A percentile compares a stretch with the other conserved stretches of the same genome.
These are phyloP conservation scores for Scytalopus superciliaris DNA, from an alignment of 2,113 vertebrate species.

Conservation along the genomic window DNA sequence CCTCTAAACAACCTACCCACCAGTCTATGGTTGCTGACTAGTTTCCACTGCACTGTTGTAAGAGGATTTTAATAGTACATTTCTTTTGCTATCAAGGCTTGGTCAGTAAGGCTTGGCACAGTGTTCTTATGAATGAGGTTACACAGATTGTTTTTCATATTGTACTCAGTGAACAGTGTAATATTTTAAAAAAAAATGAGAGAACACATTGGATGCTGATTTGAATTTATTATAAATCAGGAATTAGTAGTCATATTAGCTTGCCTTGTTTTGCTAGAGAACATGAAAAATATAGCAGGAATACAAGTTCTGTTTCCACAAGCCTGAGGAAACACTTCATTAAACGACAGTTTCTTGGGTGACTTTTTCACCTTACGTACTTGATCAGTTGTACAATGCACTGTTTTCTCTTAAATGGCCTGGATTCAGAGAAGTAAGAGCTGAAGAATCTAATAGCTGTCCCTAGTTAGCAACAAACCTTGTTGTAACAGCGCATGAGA, in stretches of 20 bases:
- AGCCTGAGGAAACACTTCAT: constrained; percentile 36
- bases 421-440: neutral
- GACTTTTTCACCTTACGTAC: neutral
- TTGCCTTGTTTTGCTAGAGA: constrained; percentile 31
- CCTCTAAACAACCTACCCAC: neutral
- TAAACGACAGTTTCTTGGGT: constrained; percentile 39
- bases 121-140: neutral
- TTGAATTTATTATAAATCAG: constrained; percentile 35
- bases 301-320: constrained; percentile 39
- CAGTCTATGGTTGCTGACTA: neutral
- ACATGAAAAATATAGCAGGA: constrained; percentile 33
- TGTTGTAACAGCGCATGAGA: neutral
- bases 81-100: neutral
- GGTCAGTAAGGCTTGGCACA: neutral
- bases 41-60: neutral
- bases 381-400: neutral
- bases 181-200: constrained; percentile 33
- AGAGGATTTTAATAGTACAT: neutral
- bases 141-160: constrained; percentile 28
- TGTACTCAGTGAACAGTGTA: constrained; percentile 25
- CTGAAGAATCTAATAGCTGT: neutral
- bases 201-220: neutral
- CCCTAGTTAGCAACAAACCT: constrained; percentile 4
- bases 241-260: constrained; percentile 16
- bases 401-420: constrained; percentile 2